Base-by-base conservation (phyloP, 2,888 invertebrate genomes). In the Tineola bisselliella region DNA sequence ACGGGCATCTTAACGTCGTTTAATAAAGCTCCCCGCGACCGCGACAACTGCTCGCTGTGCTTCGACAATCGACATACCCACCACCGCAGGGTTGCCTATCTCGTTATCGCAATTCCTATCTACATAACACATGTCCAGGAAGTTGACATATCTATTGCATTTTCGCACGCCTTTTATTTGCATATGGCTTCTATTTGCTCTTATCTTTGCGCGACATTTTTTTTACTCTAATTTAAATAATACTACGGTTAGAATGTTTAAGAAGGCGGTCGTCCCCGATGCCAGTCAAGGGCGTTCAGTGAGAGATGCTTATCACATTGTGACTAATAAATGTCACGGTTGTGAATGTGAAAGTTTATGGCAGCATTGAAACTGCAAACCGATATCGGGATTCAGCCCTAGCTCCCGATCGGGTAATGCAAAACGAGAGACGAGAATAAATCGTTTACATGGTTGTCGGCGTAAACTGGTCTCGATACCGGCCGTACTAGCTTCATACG, bases 401-500 rank as follows among this genome's bases (percentile, higher is more conserved):
- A 76, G 75, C 77, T 81, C 75, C 77, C 75, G 80, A 81, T 82
- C 84, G 76, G 76, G 79, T 81, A 84, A 87, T 84, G 84, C 84
- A 84, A 84, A 84, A 84, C 83, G 76, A 82, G 81, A 72, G 76
- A 78, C 73, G 75, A 79, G 82, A 81, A 86, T 86, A 84, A 86
- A 86, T 87, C 82, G 86, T 86, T 87, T 87, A 87, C 86, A 87
- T 84, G 84, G 77, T 84, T 84, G 86, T 87, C 84, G 82, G 84
- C 82, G 82, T 84, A 87, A 86, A 86, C 86, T 84, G 86, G 86
- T 86, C 84, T 69, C 76, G 72, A 44, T 48, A 33, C 58, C 58
- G 30, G 58, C 13, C 58, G 58, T 19, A 58, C 58, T 58, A 58
- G 33, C 58, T 33, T 33, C 33, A 58, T 58, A 58, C 31, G 33